Base-by-base conservation (phyloP, 92 coral and sea anemone genomes). In the Muricea muricata region DNA sequence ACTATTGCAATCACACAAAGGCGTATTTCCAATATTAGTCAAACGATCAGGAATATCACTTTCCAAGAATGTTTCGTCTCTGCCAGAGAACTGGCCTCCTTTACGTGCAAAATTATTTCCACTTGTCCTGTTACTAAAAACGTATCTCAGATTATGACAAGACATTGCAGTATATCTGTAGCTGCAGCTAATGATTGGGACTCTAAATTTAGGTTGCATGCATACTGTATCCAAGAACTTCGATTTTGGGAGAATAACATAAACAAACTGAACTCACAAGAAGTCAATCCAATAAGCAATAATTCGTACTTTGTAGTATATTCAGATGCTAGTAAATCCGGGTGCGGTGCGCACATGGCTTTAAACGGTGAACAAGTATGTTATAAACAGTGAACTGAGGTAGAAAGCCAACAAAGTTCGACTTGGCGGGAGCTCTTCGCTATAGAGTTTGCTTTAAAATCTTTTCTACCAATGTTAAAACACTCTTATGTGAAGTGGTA, bases 81-180 rank as follows among this genome's bases (percentile, higher is more conserved):
- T 10, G 90, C 94, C 21, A 63, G 94, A 15, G 83, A 80, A 34
- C 66, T 88, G 45, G 61, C 82, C 37, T 80, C 90, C 6, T 65
- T 91, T 48, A 82, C 66, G 12, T 90, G 90, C 17, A 85, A 91
- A 48, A 82, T 91, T 11, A 80, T 91, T 57, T 85, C 90, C 14
- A 85, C 87, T 10, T 85, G 89, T 7, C 58, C 81, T 3, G 91
- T 87, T 0, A 79, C 73, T 61, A 90, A 89, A 13, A 81, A 91
- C 18, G 46, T 91, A 15, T 67, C 92, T 14, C 72, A 90, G 46
- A 73, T 85, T n/a, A 91, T 91, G 92, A 91, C 92, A 10, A 87
- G 90, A 45, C 67, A 74, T 66, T 85, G 89, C 41, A 18, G 58
- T 0, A 87, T 87, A 23, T 79, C 93, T 13, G 76, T 87, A n/a